Base-by-base conservation (phyloP, 2,797 vertebrate genomes). In the Coendou prehensilis region DNA sequence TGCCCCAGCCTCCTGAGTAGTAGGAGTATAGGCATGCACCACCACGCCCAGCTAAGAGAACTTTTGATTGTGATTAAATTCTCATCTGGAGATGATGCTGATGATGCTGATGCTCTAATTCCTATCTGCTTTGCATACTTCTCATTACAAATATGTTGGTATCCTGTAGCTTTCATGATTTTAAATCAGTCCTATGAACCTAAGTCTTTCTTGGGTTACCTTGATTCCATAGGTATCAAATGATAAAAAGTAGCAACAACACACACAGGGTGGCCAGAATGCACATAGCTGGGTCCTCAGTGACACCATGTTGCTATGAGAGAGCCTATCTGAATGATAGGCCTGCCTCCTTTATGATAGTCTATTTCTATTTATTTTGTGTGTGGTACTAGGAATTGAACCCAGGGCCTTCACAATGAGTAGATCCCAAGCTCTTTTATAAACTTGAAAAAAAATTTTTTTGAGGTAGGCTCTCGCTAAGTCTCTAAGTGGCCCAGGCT, bases 181-280 rank as follows among this genome's bases (percentile, higher is more conserved):
- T 91, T 73, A 87, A 85, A 28, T 59, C 18, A 94, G n/a, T n/a
- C 26, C 30, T 18, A 13, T 52, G 54, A 88, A 28, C 37, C 33
- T 37, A 10, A 71, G 76, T 61, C 47, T 94, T 28, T 91, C n/a
- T 67, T 82, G 37, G 57, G 76, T 52, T 88, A 80, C 41, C 50
- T 91, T 83, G 54, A 82, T 79, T 81, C 28, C 71, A 52, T 5
- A 81, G 86, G 73, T 91, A 80, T 45, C 47, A 81, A 80, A 93
- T 30, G 82, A 92, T 69, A 92, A 94, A 92, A 93, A 95, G 28
- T 89, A 63, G n/a, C 41, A 87, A 76, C 22, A 33, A 41, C 73
- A 59, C 26, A 71, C 9, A 88, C 9, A 50, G 50, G 9, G 6
- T 18, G 47, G 15, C 59, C 89, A 67, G 73, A 59, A 79, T 69